These are phyloP conservation scores for Eristalis arbustorum DNA, from an alignment of 2,888 invertebrate genomes.

Conservation along the genomic window DNA sequence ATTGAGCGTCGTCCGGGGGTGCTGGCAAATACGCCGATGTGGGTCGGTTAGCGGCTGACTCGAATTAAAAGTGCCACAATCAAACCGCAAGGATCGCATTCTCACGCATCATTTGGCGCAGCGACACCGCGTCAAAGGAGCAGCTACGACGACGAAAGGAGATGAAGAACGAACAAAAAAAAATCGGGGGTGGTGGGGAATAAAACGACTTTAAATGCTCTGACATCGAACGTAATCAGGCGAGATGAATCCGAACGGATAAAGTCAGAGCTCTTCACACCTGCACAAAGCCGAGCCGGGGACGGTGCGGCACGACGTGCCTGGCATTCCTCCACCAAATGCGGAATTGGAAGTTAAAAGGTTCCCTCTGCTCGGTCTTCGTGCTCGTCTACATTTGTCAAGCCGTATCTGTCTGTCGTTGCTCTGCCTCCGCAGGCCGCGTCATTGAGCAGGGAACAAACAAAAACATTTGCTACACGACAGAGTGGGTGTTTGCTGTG, in stretches of 20 bases:
- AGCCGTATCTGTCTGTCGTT: constrained; percentile 28
- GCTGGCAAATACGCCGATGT: not conserved
- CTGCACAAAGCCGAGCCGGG: constrained; percentile 17
- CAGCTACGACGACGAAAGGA: constrained; percentile 1
- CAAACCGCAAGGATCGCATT: constrained; percentile 54
- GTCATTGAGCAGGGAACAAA: constrained; percentile 38
- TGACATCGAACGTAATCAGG: constrained; percentile 67
- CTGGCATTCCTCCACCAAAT: constrained; percentile 7
- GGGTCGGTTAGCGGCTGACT: not conserved
- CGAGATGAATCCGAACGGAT: constrained; percentile 62
- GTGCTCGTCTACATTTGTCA: constrained; percentile 51
- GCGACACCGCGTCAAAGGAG: constrained; percentile 18
- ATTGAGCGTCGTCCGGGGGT: constrained; percentile 7
- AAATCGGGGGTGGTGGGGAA: no score
- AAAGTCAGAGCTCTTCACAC: constrained; percentile 55
- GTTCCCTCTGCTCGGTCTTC: constrained; percentile 30
- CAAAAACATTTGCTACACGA: constrained; percentile 54
- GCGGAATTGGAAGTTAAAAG: constrained; percentile 58
- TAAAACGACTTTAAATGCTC: constrained; percentile 52
- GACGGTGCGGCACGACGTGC: not conserved
- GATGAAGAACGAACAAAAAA: not conserved
- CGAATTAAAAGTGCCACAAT: constrained; percentile 29
- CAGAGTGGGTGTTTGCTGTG: not conserved
- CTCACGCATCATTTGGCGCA: constrained; percentile 54
- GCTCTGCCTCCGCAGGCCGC: not conserved